Percentiles rank a stretch among this genome's conserved stretches.
Conservation (phyloP, 1,140 invertebrate genomes). For the Metaphire vulgaris region DNA sequence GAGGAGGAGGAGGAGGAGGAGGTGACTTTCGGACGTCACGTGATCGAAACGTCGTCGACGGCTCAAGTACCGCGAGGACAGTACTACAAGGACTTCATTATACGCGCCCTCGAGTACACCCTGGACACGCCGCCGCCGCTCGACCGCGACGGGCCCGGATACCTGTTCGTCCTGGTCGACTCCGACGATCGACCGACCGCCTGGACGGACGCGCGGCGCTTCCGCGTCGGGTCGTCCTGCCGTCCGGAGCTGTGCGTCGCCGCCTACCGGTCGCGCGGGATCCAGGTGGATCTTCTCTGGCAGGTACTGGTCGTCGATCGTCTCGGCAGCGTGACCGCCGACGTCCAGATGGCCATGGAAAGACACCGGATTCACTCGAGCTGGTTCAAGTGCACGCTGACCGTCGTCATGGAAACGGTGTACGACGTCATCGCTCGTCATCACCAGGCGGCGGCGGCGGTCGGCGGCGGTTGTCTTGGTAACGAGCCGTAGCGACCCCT, state of each 20-base stretch:
- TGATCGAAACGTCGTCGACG: no score
- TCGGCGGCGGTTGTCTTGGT: not conserved
- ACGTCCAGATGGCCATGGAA: slow-evolving; percentile 13
- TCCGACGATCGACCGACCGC: not conserved
- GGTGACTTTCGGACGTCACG: not conserved
- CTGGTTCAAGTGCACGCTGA: slow-evolving; percentile 25
- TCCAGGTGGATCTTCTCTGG: slow-evolving; percentile 27
- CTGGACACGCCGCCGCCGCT: slow-evolving; percentile 24
- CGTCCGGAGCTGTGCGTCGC: slow-evolving; percentile 19
- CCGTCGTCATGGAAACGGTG: slow-evolving; percentile 10
- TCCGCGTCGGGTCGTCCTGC: slow-evolving; percentile 17
- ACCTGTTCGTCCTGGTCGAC: slow-evolving; percentile 24
- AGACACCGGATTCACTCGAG: slow-evolving; percentile 14
- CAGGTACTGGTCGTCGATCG: slow-evolving; percentile 12
- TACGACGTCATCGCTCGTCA: not conserved
- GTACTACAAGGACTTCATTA: not conserved
- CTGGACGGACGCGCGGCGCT: slow-evolving; percentile 20
- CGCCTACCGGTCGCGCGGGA: slow-evolving; percentile 14
- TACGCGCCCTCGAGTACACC: not conserved
- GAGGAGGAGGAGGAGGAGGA: not conserved
- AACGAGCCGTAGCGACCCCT: not conserved
- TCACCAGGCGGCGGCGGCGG: no score
- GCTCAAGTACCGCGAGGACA: not conserved
- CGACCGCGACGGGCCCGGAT: slow-evolving; percentile 21
- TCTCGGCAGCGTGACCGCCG: slow-evolving; percentile 5